Percentiles rank a stretch among this genome's conserved stretches.
These are phyloP conservation scores for Diabrotica undecimpunctata DNA, from an alignment of 1,140 invertebrate species.

Conservation along the genomic window DNA sequence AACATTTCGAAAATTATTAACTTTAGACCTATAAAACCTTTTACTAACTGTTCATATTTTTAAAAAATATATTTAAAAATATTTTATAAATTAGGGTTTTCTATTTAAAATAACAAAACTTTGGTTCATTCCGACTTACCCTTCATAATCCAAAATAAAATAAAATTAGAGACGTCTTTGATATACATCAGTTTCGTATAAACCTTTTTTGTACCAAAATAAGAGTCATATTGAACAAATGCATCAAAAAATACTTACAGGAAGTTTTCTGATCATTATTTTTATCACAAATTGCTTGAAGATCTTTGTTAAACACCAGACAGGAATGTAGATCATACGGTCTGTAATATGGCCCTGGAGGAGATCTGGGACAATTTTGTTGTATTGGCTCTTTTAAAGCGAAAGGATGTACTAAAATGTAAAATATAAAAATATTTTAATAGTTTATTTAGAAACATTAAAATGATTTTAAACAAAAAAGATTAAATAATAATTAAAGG, in stretches of 20 bases:
- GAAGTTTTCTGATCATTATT: background rate
- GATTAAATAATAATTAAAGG: background rate
- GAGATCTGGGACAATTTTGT: background rate
- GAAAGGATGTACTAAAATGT: background rate
- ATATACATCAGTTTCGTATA: too few relatives aligned
- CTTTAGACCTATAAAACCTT: too few relatives aligned
- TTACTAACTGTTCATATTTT: too few relatives aligned
- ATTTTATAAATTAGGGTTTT: too few relatives aligned
- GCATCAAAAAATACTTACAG: background rate
- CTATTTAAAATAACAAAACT: too few relatives aligned
- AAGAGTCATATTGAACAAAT: background rate
- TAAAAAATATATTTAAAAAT: too few relatives aligned
- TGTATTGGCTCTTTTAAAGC: background rate
- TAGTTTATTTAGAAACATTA: background rate
- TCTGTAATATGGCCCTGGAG: constrained; percentile 12
- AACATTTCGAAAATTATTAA: too few relatives aligned
- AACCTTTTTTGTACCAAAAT: too few relatives aligned
- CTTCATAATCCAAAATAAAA: too few relatives aligned
- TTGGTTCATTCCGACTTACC: too few relatives aligned
- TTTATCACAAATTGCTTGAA: background rate
- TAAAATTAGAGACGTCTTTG: too few relatives aligned
- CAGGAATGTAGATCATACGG: constrained; percentile 5
- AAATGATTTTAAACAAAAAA: background rate
- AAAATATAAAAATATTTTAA: background rate
- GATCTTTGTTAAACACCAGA: background rate